Base-by-base conservation (phyloP, 2,888 invertebrate genomes). In the Platycheirus rosarum region DNA sequence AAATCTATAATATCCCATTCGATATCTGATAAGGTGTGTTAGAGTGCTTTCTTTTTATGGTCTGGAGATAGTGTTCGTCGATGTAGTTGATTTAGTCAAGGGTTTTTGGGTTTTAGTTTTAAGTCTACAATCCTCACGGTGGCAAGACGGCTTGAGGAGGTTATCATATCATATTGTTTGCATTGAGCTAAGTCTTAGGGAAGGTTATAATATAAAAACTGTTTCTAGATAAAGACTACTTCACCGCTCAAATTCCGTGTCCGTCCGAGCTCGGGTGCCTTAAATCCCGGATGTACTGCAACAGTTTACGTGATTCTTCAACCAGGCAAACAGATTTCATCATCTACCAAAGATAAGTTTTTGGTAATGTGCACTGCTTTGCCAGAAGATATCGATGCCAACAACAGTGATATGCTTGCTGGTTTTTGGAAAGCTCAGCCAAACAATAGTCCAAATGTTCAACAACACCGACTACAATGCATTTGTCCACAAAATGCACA, bases 201-300 rank as follows among this genome's bases (percentile, higher is more conserved):
- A n/a, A n/a, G 2, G 3, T 23, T 4, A 23, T 23, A 23, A 23
- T 6, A 6, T 23, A 2, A 6, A 23, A 23, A 23, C 6, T 23
- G 6, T 23, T 4, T 23, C 6, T 23, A 98, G 95, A 95, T 98
- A 84, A 96, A 98, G 91, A 98, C 98, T 11, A 98, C 98, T 2
- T 95, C 97, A 0, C 98, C 98, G 0, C 97, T 98, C 87, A 98
- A 97, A 90, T 98, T 97, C 91, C 92, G 97, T 29, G 98, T 99
- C 1, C 93, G 97, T 63, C 98, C 98, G 0, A 97, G 96, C 86
- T 94, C 95, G 5, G 98, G 98, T 0, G 91, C 94, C 5, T 89
- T 98, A 62, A 91, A 92, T 1, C 93, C 94, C 0, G 94, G 94
- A 7, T 93, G 92, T 2, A 91, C 92, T 0, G 92, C 93, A 40